Base-by-base conservation (phyloP, 2,113 vertebrate genomes). In the Marcusenius ussheri region DNA sequence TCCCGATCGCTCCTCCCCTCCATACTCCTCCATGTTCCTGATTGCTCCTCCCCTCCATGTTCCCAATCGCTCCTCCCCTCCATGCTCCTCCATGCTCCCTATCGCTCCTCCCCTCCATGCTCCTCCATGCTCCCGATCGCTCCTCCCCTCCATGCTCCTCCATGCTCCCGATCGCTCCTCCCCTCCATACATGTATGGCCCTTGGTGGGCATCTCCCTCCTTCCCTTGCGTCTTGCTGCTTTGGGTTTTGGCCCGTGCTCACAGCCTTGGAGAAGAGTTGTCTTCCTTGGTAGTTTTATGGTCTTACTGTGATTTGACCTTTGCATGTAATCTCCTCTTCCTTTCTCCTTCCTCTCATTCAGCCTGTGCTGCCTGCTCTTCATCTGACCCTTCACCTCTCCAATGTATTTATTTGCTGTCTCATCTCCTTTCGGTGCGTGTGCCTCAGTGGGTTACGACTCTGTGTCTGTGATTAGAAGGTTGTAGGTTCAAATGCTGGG, bases 321-420 rank as follows among this genome's bases (percentile, higher is more conserved):
- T 92, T 92, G 91, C 88, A 90, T 89, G 84, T 9, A 80, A 53
- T 91, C 90, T 47, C 70, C 86, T 24, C 58, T 87, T 74, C 86
- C 90, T 86, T 88, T 31, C 83, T 27, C 90, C 88, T 77, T 85
- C 56, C 90, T 88, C 80, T 83, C 49, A 21, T 39, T 89, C 66
- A 51, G 70, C 70, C 88, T 51, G 45, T 53, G 27, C 88, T n/a
- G n/a, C 17, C 9, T 1, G 0, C 46, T 39, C 31, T 19, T n/a
- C 50, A 45, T 19, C 50, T 13, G 13, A 21, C 17, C 35, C 77
- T 83, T 56, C 46, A 58, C 39, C 70, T 2, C 77, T 45, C 13
- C 74, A 17, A 17, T 70, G 80, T 50, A 1, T n/a, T 66, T 50
- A 5, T 58, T 9, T 15, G 19, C 13, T 1, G 13, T 24, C 74